Base-by-base conservation (phyloP, 2,797 vertebrate species). In the Rhinophrynus dorsalis region DNA sequence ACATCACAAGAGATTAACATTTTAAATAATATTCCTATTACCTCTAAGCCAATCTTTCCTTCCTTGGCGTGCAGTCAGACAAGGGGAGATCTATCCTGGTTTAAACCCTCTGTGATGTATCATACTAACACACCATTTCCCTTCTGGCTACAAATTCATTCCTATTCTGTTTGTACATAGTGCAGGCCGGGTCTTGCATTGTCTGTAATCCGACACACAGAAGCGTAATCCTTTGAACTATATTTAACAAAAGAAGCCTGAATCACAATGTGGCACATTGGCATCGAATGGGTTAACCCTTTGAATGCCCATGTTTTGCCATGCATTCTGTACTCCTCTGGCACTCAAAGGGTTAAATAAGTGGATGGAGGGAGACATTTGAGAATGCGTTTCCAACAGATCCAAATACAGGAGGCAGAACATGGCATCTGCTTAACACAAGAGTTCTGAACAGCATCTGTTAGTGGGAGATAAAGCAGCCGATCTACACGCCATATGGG, bases 381-480 rank as follows among this genome's bases (percentile, higher is more conserved):
- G 30, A 48, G 32, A 37, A 23, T 55, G 50, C 38, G 33, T 38
- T 27, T 17, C 15, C 32, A 30, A 52, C 50, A 40, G 50, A 44
- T 26, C 23, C 18, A 45, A 17, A 27, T 12, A 40, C 57, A 55
- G 68, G 48, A 70, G 40, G 68, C 57, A 40, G 30, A 45, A 70
- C 50, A 64, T 71, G 68, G 60, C 68, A 71, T 71, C 51, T 71
- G 68, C 20, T 56, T 21, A 64, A 42, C 20, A 32, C 59, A 18
- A 17, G 12, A 40, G 50, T 30, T 56, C 52, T 6, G 47, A 54
- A 47, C 37, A 32, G 51, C 68, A 71, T 71, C 68, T 71, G 68
- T 64, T 64, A 64, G 51, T 11, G 60, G 33, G 61, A 71, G 68
- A 64, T 71, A 71, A 71, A 59, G 62, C 64, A 55, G 38, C 45